Evolutionary conservation across 1,140 invertebrate species (phyloP).

Genomic region (Araneus ventricosus): DNA sequence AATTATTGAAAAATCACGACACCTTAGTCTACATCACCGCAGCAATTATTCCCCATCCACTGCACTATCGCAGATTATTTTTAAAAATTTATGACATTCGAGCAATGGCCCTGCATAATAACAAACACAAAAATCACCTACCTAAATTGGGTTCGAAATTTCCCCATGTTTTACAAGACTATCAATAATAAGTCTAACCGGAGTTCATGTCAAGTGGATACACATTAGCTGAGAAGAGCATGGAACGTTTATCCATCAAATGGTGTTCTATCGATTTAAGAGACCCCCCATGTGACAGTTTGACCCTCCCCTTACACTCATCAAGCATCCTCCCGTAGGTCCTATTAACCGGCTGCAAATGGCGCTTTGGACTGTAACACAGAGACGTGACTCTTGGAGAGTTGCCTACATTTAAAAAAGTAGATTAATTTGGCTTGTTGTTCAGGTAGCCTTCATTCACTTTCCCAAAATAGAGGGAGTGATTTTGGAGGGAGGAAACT

Average conservation of each 20-base stretch:
- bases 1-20: background rate
- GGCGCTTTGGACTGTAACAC: constrained; percentile 27
- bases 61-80: constrained; percentile 1
- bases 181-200: constrained; percentile 57
- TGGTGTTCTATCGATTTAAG: constrained; percentile 2
- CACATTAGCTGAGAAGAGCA: background rate
- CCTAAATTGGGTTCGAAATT: constrained; percentile 13
- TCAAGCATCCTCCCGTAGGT: constrained; percentile 36
- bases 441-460: background rate
- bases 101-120: constrained; percentile 11
- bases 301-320: background rate
- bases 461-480: background rate
- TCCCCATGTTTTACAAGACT: constrained; percentile 27
- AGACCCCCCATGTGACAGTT: constrained; percentile 8
- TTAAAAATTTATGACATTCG: background rate
- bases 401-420: constrained; percentile 49
- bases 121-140: constrained; percentile 38
- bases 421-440: constrained; percentile 41
- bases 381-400: constrained; percentile 15
- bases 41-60: background rate
- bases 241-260: constrained; percentile 55
- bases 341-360: constrained; percentile 51
- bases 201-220: constrained; percentile 9
- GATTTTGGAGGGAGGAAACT: background rate
- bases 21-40: no score